Conservation (phyloP, 2,797 vertebrate species). For the Sciurus vulgaris region DNA sequence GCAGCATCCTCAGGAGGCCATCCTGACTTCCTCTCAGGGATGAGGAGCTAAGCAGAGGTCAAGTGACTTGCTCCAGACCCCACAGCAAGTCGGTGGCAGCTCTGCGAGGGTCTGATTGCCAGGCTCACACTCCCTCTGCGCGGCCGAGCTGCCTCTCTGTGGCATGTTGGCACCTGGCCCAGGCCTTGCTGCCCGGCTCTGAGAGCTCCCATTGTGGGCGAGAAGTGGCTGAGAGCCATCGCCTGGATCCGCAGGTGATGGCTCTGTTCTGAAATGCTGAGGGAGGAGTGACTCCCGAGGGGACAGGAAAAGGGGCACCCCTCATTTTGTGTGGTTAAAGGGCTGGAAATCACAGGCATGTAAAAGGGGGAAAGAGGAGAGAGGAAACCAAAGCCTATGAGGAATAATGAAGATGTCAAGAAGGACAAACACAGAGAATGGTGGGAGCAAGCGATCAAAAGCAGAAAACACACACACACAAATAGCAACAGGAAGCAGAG, state of each 20-base stretch:
- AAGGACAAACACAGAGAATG: slow-evolving; percentile 60
- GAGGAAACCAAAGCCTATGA: slow-evolving; percentile 68
- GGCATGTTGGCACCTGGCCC: slow-evolving; percentile 77
- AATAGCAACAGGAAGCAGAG: slow-evolving; percentile 71
- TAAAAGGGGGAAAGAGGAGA: slow-evolving; percentile 31
- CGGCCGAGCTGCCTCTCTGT: slow-evolving; percentile 74
- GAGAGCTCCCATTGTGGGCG: slow-evolving; percentile 83
- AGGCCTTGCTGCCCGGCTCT: slow-evolving; percentile 70
- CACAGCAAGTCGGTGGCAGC: slow-evolving; percentile 75
- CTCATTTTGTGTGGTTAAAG: slow-evolving; percentile 68
- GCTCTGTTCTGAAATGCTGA: slow-evolving; percentile 73
- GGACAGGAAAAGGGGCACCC: slow-evolving; percentile 76
- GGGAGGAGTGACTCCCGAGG: slow-evolving; percentile 67
- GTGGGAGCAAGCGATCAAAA: slow-evolving; percentile 1
- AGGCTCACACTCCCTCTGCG: slow-evolving; percentile 60
- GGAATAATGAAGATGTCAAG: slow-evolving; percentile 70
- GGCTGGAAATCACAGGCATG: slow-evolving; percentile 69
- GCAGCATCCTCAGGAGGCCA: slow-evolving; percentile 1
- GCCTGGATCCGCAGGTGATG: slow-evolving; percentile 80
- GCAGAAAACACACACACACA: slow-evolving; percentile 46
- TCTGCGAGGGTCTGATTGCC: slow-evolving; percentile 65
- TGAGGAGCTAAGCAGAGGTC: slow-evolving; percentile 78
- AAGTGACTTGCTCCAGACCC: slow-evolving; percentile 83
- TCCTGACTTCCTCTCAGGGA: slow-evolving; percentile 74
- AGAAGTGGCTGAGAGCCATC: slow-evolving; percentile 81